A percentile compares a stretch with the other conserved stretches of the same genome.
These are phyloP conservation scores for Zoroaster sp. DNA, from an alignment of 53 echinoderm and acorn worm species.

Conservation along the genomic window DNA sequence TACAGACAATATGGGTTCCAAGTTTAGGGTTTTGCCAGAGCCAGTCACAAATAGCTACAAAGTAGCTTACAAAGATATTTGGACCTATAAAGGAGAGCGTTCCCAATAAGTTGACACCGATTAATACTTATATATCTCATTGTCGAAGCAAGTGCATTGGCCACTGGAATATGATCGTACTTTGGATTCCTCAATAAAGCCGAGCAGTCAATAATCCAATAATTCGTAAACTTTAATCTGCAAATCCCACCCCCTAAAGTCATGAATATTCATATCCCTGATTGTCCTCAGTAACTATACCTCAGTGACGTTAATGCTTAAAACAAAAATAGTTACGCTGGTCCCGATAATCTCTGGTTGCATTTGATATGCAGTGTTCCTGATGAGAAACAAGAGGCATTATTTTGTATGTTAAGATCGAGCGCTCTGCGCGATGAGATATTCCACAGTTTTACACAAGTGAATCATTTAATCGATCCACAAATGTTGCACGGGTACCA, in stretches of 20 bases:
- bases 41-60: too few species aligned
- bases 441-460: neutral
- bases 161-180: neutral
- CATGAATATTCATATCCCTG: constrained; percentile 24
- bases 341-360: neutral
- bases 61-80: too few species aligned
- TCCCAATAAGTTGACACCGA: too few species aligned
- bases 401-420: neutral
- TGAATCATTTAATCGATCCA: neutral
- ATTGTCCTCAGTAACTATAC: neutral
- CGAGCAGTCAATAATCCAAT: constrained; percentile 8
- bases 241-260: neutral
- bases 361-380: neutral
- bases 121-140: too few species aligned
- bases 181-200: neutral
- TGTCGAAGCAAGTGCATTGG: neutral
- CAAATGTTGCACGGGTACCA: neutral
- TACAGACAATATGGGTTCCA: too few species aligned
- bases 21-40: too few species aligned
- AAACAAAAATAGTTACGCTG: neutral
- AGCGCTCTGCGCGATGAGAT: neutral
- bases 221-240: neutral
- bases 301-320: neutral
- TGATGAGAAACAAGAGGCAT: neutral
- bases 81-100: too few species aligned